Evolutionary conservation across 2,888 invertebrate species (phyloP).

Genomic region (Hesperia comma): DNA sequence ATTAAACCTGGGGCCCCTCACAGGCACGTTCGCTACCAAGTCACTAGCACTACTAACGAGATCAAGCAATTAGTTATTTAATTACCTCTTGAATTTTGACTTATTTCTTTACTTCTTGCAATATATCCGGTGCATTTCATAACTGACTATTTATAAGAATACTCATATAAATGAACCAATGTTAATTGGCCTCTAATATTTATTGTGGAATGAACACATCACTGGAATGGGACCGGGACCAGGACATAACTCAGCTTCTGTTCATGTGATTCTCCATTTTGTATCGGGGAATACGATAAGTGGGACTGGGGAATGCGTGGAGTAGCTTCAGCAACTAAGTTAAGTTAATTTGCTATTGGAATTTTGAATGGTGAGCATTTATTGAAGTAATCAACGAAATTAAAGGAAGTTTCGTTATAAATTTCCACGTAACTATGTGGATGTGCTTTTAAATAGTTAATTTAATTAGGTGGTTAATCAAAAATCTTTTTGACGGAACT

Average conservation of each 20-base stretch:
- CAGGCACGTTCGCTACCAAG: no score
- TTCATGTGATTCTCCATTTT: constrained; percentile 79
- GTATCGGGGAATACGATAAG: constrained; percentile 78
- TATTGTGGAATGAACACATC: constrained; percentile 83
- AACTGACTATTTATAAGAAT: constrained; percentile 18
- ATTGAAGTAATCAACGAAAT: no score
- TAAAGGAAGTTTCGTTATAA: no score
- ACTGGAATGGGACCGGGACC: constrained; percentile 66
- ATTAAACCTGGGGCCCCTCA: no score
- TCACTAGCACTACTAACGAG: no score
- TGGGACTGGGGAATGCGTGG: constrained; percentile 53
- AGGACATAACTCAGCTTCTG: constrained; percentile 81
- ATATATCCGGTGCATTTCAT: background rate
- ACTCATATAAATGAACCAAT: constrained; percentile 14
- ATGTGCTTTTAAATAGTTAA: no score
- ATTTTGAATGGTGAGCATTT: background rate
- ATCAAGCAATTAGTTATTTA: no score
- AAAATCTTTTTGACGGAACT: no score
- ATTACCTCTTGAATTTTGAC: no score
- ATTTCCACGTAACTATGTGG: no score
- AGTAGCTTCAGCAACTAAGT: constrained; percentile 41
- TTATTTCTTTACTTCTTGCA: no score
- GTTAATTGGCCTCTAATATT: constrained; percentile 79
- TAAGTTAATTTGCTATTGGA: background rate
- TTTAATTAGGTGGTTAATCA: no score